These are phyloP conservation scores for Amphipyra tragopoginis DNA, from an alignment of 2,888 invertebrate species.

Conservation along the genomic window DNA sequence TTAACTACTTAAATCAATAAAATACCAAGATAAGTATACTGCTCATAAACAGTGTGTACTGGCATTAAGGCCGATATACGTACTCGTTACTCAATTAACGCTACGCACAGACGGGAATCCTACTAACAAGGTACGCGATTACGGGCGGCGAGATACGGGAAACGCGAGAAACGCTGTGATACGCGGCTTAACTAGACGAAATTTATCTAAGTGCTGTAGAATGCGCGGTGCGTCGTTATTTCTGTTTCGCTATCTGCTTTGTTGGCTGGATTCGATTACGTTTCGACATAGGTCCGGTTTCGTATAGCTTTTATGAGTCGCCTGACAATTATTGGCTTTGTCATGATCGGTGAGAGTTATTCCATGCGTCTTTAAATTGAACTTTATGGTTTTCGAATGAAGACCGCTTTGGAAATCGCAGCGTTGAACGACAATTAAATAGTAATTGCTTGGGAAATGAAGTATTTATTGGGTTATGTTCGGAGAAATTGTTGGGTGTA, in stretches of 20 bases:
- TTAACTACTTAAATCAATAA: constrained; percentile 53
- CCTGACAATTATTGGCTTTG: constrained; percentile 52
- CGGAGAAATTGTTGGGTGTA: constrained; percentile 1
- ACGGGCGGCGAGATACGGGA: constrained; percentile 59
- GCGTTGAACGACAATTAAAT: constrained; percentile 28
- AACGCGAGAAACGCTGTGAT: constrained; percentile 65
- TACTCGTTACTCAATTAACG: constrained; percentile 77
- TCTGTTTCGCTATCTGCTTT: constrained; percentile 54
- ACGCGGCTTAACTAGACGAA: constrained; percentile 67
- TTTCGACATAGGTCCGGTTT: constrained; percentile 46
- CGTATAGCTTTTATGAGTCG: constrained; percentile 47
- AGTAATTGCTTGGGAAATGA: constrained; percentile 14
- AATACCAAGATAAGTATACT: constrained; percentile 38
- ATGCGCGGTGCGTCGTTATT: constrained; percentile 65
- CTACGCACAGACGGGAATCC: constrained; percentile 68
- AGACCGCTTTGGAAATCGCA: constrained; percentile 39
- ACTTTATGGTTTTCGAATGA: constrained; percentile 46
- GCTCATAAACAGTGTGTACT: constrained; percentile 27
- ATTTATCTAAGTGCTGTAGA: constrained; percentile 80
- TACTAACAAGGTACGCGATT: constrained; percentile 74
- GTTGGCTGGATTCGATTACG: constrained; percentile 47
- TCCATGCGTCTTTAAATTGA: constrained; percentile 44
- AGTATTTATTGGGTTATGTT: constrained; percentile 13
- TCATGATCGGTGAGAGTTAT: constrained; percentile 41
- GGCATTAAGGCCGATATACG: constrained; percentile 67